Base-by-base conservation (phyloP, 2,888 invertebrate species). In the Pachydiplax longipennis region DNA sequence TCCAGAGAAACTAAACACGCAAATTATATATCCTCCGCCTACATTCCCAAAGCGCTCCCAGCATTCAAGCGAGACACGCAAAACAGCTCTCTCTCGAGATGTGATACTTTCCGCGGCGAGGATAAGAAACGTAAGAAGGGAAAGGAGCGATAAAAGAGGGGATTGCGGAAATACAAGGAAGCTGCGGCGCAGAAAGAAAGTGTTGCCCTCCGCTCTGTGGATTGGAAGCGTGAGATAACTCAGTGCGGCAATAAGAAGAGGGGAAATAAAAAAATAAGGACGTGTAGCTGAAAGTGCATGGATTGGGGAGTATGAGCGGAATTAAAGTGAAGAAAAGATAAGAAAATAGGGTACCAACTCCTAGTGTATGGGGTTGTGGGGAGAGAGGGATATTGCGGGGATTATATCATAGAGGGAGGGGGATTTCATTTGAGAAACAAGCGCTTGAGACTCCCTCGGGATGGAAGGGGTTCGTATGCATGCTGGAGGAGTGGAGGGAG, bases 361-460 rank as follows among this genome's bases (percentile, higher is more conserved):
- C 31, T 25, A 4, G 31, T 12, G 35, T 58, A 61, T 37, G 37
- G 13, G 61, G n/a, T 15, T 22, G n/a, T n/a, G 22, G 22, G 37
- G 35, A 35, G 22, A 18, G 58, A 15, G 87, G 61, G 35, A 61
- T 22, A 87, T 22, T 22, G 61, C 2, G 12, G 48, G 82, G 58
- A 83, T 53, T 15, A 53, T 48, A 58, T 48, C 25, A 18, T 58
- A 18, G 40, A 53, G 61, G 61, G 87, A n/a, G 61, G 37, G 87
- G 61, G 87, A 87, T 87, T 87, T 87, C 87, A 87, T 87, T 87
- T 65, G 87, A 87, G 87, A 87, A 87, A 87, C 87, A 87, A 65
- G 87, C 61, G 87, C 87, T 37, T 22, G 83, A 58, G 83, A 58
- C 61, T 87, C 87, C 25, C 73, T 31, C 73, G n/a, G 22, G 31